Base-by-base conservation (phyloP, 1,140 invertebrate genomes). In the Elymnias hypermnestra region DNA sequence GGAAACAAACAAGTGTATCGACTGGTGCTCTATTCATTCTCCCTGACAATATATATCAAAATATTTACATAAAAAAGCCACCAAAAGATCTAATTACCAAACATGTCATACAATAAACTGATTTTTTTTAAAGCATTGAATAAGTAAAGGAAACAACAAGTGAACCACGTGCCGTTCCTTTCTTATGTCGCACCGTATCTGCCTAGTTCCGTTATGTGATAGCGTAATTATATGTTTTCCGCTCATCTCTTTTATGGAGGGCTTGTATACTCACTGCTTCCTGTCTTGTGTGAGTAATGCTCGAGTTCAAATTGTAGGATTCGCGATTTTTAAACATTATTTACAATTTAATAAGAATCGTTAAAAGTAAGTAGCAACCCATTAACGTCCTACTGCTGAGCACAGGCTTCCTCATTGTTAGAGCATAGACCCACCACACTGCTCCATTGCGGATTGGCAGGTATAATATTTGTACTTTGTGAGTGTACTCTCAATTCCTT, bases 221-320 rank as follows among this genome's bases (percentile, higher is more conserved):
- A 72, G 67, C 62, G 53, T 82, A 82, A 82, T 82, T 82, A 77
- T 78, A 82, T 82, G 77, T 82, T 77, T 70, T 70, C 73, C 72
- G 70, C 61, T 72, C 62, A 68, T 78, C 73, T 78, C 73, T 50
- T 49, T 55, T 55, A 41, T 55, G 45, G 28, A 40, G 42, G 36
- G 61, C 50, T 49, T 54, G 49, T 63, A 45, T 60, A 56, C 46
- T 45, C 59, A 50, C 49, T 41, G 53, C 48, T 64, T 64, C 61
- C 61, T 64, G 61, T 64, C 51, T 60, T 63, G 43, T 56, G 41
- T 54, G 40, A 51, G 38, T 26, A 26, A 3, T 13, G 13, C 22
- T 53, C 22, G 49, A 51, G 53, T 28, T 9, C 15, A 37, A 48
- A 39, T 41, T 40, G 37, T 10, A 29, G 25, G 29, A 22, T 21